Conservation (phyloP, 2,888 invertebrate genomes). For the Eumerus sabulonum region DNA sequence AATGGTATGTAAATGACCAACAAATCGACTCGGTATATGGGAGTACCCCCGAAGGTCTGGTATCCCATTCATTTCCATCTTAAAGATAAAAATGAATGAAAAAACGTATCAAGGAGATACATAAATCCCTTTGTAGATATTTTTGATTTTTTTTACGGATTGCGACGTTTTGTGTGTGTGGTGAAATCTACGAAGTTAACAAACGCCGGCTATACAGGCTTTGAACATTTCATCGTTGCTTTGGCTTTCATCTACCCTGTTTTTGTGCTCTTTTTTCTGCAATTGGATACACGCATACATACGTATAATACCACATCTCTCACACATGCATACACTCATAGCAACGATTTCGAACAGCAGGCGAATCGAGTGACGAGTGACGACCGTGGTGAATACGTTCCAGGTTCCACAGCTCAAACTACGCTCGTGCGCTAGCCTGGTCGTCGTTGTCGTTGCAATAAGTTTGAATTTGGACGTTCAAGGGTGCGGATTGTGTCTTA, state of each 20-base stretch:
- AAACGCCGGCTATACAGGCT: slow-evolving; percentile 60
- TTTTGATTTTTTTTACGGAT: no score
- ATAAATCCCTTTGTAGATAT: no score
- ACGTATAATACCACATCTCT: not conserved
- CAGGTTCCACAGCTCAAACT: slow-evolving; percentile 63
- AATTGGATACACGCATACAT: slow-evolving; percentile 36
- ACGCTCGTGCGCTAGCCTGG: slow-evolving; percentile 44
- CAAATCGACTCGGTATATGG: no score
- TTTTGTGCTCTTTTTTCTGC: slow-evolving; percentile 16
- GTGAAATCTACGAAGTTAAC: no score
- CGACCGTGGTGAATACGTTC: slow-evolving; percentile 22
- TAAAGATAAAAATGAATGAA: no score
- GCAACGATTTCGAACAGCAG: not conserved
- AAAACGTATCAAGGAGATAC: no score
- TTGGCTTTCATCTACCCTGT: slow-evolving; percentile 28
- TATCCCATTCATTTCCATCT: no score
- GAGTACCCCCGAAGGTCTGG: no score
- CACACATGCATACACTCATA: not conserved
- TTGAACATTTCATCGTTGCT: slow-evolving; percentile 41
- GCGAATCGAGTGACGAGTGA: not conserved
- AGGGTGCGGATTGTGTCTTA: slow-evolving; percentile 67
- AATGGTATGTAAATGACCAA: no score
- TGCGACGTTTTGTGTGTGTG: slow-evolving; percentile 19
- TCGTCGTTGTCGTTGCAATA: slow-evolving; percentile 9
- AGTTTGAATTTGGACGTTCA: slow-evolving; percentile 68